Evolutionary conservation across 2,797 vertebrate genomes (phyloP).

Genomic region (Pseudotriccus pelzelni): DNA sequence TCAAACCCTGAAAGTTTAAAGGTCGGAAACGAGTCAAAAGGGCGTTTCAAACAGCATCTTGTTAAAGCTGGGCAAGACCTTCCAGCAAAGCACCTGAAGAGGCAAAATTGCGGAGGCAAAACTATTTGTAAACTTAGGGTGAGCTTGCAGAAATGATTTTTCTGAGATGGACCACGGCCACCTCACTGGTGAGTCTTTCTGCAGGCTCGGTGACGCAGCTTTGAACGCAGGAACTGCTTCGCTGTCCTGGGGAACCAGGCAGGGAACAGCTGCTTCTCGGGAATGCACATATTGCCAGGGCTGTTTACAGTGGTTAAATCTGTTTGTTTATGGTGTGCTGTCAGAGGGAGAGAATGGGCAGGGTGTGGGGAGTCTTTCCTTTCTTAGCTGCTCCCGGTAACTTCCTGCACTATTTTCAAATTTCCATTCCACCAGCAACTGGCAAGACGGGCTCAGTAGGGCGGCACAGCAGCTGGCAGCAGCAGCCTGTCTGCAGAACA

Average conservation of each 20-base stretch:
- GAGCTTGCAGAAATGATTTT: neutral
- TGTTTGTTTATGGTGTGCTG: neutral
- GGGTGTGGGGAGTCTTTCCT: neutral
- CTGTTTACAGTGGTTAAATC: neutral
- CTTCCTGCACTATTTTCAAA: neutral
- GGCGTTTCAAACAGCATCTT: neutral
- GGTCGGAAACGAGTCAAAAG: neutral
- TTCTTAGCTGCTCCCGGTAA: neutral
- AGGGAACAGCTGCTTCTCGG: neutral
- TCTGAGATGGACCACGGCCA: neutral
- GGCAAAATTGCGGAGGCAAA: neutral
- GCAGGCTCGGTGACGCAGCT: neutral
- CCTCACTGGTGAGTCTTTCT: neutral
- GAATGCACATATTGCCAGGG: neutral
- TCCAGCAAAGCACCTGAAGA: neutral
- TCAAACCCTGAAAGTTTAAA: neutral
- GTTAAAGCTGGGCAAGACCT: neutral
- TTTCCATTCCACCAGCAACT: neutral
- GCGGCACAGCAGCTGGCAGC: neutral
- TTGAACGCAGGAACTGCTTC: neutral
- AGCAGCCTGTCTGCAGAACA: neutral
- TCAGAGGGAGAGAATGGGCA: neutral
- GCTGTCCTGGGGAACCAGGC: neutral
- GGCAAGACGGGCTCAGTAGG: accelerated
- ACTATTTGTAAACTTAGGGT: neutral